Base-by-base conservation (phyloP, 2,797 vertebrate genomes). In the Brachymystax lenok region DNA sequence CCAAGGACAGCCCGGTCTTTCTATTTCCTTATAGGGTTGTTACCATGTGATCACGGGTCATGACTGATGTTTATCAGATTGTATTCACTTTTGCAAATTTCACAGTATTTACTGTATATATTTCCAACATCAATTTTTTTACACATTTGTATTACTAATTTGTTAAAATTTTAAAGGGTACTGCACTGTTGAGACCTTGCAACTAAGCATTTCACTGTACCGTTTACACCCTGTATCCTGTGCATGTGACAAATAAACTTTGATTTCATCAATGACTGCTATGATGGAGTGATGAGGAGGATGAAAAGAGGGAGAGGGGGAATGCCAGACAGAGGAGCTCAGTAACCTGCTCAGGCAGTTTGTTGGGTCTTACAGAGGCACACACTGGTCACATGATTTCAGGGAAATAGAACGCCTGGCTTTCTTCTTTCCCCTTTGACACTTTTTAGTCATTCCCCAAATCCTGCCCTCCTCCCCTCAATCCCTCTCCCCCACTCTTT, bases 351-450 rank as follows among this genome's bases (percentile, higher is more conserved):
- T 90, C 79, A 75, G 83, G 82, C 84, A 84, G 87, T 19, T 19
- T 19, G 19, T 56, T 56, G 52, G 5, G 17, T 56, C 77, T 82
- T 73, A 69, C 81, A 19, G 17, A 12, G n/a, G 68, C 74, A 75
- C 70, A 46, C 67, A 72, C 78, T 40, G 79, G 87, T 94, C 93
- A 95, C 91, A 84, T 93, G 92, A 77, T 91, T 92, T 92, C 84
- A 76, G 86, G 88, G 93, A 94, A 94, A 92, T 73, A 12, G 10
- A 84, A 89, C 50, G 80, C 90, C 87, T 93, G 90, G 79, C 82
- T 90, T 83, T 88, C 85, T 91, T 91, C 86, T 66, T 69, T 61
- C 52, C 52, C 30, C 14, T 76, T 30, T 74, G 67, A 75, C 77
- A 85, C 73, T 69, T 76, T 84, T 71, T 74, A 51, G 82, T 40